Base-by-base conservation (phyloP, 2,113 vertebrate genomes). In the Prionailurus viverrinus region DNA sequence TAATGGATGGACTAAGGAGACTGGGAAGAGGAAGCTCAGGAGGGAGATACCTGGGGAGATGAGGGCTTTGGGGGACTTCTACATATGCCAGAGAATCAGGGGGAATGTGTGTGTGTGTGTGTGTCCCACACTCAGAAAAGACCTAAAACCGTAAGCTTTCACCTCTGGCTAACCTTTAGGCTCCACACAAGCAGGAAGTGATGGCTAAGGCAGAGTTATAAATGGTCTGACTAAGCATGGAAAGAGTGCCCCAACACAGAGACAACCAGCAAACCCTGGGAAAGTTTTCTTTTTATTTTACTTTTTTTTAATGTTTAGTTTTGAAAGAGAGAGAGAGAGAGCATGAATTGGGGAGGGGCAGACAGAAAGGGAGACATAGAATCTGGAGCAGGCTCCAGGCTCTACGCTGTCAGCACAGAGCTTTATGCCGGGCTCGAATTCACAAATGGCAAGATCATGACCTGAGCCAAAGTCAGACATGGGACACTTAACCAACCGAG, bases 91-190 rank as follows among this genome's bases (percentile, higher is more conserved):
- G 8, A 19, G 48, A 25, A 69, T 92, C 63, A 71, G 48, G 48
- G 69, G 78, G 65, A 10, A 11, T 1, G 1, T 2, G 8, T 31
- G 13, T 1, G 1, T 2, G 8, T 31, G 13, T 31, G 27, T 23
- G 27, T 82, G 48, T 39, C 27, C 27, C 78, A 33, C 15, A 1
- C 48, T 36, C 12, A 14, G 63, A 91, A 80, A 55, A 91, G 5
- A 91, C 18, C 76, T 69, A 69, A 68, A 66, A 41, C n/a, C 18
- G 12, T 69, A 81, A 55, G 76, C 19, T 25, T 76, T 33, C 71
- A 63, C 36, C 53, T 63, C 55, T 61, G 69, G 29, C 36, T 88
- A 23, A 73, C 19, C 13, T 23, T 61, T n/a, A 48, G 29, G 55
- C 29, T 25, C 18, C 29, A n/a, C 18, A 23, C 55, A 48, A 66